phyloP scores from a whole-genome alignment of 2,797 vertebrate species.

The Micromesistius poutassou region DNA sequence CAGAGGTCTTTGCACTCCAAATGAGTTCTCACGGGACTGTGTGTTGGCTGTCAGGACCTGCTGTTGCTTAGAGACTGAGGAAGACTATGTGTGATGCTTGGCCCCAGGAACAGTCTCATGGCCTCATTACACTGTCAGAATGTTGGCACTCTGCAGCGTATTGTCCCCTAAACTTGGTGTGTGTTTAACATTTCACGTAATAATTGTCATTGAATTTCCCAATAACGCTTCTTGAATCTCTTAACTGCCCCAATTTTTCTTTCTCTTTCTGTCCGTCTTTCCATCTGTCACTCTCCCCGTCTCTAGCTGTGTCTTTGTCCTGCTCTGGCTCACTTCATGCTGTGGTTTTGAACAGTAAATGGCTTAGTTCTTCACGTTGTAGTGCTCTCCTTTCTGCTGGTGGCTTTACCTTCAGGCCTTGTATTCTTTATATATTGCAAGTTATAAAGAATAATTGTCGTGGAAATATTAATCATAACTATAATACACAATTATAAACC shows the following conservation, averaged over 20 bases:
- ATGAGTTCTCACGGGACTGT: conserved; percentile 69
- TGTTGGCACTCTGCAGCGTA: conserved; percentile 54
- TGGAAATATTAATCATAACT: too few species aligned
- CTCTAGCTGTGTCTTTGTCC: not conserved
- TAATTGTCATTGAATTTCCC: not conserved
- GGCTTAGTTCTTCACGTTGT: not conserved
- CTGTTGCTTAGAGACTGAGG: conserved; percentile 69
- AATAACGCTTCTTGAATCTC: not conserved
- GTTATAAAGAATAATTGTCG: too few species aligned
- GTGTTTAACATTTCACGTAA: not conserved
- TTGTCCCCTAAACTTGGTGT: conserved; percentile 36
- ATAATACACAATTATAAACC: too few species aligned
- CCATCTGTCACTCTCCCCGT: not conserved
- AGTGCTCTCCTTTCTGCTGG: not conserved
- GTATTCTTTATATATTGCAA: not conserved
- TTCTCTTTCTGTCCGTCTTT: not conserved
- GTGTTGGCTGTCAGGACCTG: conserved; percentile 65
- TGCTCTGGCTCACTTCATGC: not conserved
- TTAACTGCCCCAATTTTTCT: not conserved
- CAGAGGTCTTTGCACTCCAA: conserved; percentile 58
- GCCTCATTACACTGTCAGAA: conserved; percentile 60
- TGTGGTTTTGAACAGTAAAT: not conserved
- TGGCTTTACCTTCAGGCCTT: not conserved
- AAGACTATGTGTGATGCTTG: too few species aligned
- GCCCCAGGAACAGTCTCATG: conserved; percentile 37